Percentiles rank a stretch among this genome's conserved stretches.
Conservation (phyloP, 2,797 vertebrate genomes). For the Enteromius viviparus region DNA sequence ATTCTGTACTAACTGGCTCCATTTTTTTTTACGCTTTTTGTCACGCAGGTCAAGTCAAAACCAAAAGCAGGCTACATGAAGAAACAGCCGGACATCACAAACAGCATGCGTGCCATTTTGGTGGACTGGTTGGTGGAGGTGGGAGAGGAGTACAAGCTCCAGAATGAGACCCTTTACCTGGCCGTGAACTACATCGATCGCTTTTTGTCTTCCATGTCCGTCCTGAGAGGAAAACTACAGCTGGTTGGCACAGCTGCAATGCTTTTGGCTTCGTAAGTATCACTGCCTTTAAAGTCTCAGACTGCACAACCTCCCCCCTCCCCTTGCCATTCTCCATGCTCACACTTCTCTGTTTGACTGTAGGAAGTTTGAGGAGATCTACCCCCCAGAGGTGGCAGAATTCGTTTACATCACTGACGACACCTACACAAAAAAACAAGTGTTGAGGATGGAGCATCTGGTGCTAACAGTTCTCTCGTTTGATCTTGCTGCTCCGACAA, state of each 20-base stretch:
- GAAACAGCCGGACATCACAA: constrained; percentile 97
- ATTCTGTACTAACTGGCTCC: background rate
- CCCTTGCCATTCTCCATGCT: background rate
- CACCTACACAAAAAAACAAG: constrained; percentile 98
- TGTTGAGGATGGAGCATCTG: constrained; percentile 97
- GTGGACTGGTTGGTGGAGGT: constrained; percentile 99
- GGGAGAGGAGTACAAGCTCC: constrained; percentile 96
- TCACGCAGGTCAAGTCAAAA: constrained; percentile 86
- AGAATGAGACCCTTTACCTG: constrained; percentile 95
- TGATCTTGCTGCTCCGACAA: constrained; percentile 94
- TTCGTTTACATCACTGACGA: constrained; percentile 99
- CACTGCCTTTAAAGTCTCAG: background rate
- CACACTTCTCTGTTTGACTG: background rate
- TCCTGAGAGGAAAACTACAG: constrained; percentile 95
- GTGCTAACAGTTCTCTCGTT: constrained; percentile 97
- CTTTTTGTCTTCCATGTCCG: constrained; percentile 98
- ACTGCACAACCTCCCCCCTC: background rate
- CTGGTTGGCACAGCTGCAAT: constrained; percentile 98
- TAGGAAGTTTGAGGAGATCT: constrained; percentile 99
- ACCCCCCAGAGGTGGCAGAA: constrained; percentile 96
- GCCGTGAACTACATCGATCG: constrained; percentile 98
- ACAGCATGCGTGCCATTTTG: constrained; percentile 95
- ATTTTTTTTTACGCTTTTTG: background rate
- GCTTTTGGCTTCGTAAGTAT: constrained; percentile 95
- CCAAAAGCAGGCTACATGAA: constrained; percentile 95